phyloP scores from a whole-genome alignment of 2,797 vertebrate species.

The Amblyraja radiata region DNA sequence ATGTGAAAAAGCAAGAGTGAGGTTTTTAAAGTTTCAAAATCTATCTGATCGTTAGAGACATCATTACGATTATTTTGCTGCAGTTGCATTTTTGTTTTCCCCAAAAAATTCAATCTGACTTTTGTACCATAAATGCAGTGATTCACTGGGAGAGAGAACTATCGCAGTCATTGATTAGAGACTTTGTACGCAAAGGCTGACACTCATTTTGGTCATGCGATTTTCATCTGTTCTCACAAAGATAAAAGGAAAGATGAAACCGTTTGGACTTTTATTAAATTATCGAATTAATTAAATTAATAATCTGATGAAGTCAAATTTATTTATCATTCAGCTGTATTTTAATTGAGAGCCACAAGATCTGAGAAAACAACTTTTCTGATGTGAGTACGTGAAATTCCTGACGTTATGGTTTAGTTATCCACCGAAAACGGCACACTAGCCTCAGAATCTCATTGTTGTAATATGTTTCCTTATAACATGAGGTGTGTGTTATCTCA shows the following conservation, averaged over 20 bases:
- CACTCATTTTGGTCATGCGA: not conserved
- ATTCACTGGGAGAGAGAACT: not conserved
- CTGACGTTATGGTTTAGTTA: not conserved
- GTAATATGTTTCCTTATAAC: not conserved
- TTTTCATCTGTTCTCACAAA: not conserved
- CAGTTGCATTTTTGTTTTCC: not conserved
- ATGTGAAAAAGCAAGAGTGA: no score
- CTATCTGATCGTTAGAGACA: not conserved
- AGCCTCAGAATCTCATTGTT: not conserved
- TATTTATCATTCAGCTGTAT: not conserved
- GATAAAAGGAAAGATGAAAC: not conserved
- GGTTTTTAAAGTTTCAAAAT: not conserved
- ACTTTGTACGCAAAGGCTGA: not conserved
- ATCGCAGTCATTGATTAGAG: not conserved
- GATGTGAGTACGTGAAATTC: not conserved
- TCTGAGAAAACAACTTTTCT: not conserved
- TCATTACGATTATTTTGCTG: not conserved
- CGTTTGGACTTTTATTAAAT: not conserved
- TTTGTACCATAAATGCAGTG: not conserved
- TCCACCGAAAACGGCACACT: not conserved
- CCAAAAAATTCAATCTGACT: not conserved
- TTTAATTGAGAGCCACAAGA: not conserved
- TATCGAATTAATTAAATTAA: no score
- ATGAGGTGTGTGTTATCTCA: not conserved
- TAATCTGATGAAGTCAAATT: no score